Evolutionary conservation across 2,888 invertebrate species (phyloP).

Genomic region (Lagria hirta): DNA sequence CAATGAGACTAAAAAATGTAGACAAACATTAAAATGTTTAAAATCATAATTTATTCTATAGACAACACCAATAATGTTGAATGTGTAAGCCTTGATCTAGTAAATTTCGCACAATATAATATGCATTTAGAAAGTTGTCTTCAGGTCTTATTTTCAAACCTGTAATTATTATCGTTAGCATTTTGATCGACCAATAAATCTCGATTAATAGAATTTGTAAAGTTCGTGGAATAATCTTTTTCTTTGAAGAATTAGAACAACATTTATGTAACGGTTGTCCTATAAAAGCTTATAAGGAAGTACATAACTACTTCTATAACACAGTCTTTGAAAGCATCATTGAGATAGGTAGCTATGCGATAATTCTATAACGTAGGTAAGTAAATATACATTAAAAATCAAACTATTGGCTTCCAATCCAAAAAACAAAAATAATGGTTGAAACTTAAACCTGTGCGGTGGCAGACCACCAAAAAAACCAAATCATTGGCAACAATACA

Average conservation of each 20-base stretch:
- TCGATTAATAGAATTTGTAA: conserved; percentile 13
- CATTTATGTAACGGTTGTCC: conserved; percentile 14
- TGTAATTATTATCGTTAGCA: conserved; percentile 14
- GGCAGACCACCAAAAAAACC: too few species aligned
- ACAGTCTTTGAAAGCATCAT: too few species aligned
- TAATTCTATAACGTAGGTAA: too few species aligned
- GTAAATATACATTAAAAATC: too few species aligned
- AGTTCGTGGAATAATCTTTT: conserved; percentile 11
- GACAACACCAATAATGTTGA: conserved; percentile 8
- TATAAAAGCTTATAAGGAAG: conserved; percentile 10
- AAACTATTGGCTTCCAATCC: too few species aligned
- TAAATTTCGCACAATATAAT: conserved; percentile 17
- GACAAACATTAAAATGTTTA: too few species aligned
- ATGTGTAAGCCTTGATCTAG: conserved; percentile 17
- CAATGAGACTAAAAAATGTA: too few species aligned
- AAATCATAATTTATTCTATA: too few species aligned
- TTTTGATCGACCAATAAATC: conserved; percentile 11
- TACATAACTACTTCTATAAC: too few species aligned
- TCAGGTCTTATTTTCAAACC: conserved; percentile 8
- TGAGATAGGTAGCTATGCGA: too few species aligned
- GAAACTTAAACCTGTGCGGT: conserved; percentile 2
- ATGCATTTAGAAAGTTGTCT: conserved; percentile 19
- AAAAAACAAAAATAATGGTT: too few species aligned
- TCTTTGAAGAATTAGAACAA: conserved; percentile 11
- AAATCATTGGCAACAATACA: not conserved